Evolutionary conservation across 2,888 invertebrate species (phyloP).

Genomic region (Brachypalpus laphriformis): DNA sequence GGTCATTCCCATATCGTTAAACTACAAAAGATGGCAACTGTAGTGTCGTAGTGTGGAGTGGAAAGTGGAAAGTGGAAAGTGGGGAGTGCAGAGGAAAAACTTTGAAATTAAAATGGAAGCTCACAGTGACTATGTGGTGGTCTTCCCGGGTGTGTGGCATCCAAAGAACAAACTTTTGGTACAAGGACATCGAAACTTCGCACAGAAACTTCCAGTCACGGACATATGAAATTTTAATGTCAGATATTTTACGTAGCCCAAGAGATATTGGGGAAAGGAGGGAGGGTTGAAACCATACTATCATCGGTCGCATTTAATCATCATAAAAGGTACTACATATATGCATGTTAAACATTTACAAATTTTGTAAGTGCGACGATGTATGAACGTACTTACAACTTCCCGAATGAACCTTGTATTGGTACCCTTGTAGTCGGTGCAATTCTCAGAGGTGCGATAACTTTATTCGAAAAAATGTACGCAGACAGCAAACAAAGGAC

Average conservation of each 20-base stretch:
- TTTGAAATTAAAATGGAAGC: slow-evolving; percentile 72
- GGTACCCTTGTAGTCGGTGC: slow-evolving; percentile 51
- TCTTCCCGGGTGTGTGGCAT: slow-evolving; percentile 41
- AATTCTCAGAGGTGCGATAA: slow-evolving; percentile 62
- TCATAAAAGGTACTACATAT: slow-evolving; percentile 68
- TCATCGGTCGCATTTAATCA: slow-evolving; percentile 72
- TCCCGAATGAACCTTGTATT: slow-evolving; percentile 52
- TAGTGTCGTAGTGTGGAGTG: background rate
- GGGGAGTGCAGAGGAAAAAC: slow-evolving; percentile 38
- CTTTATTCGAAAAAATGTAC: slow-evolving; percentile 25
- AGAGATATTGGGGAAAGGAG: slow-evolving; percentile 24
- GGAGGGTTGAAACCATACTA: slow-evolving; percentile 32
- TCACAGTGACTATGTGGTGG: slow-evolving; percentile 58
- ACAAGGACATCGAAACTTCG: slow-evolving; percentile 65
- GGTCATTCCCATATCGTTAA: slow-evolving; percentile 64
- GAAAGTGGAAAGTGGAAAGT: too few relatives aligned
- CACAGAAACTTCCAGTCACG: slow-evolving; percentile 56
- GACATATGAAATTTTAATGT: slow-evolving; percentile 68
- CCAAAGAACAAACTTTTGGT: slow-evolving; percentile 54
- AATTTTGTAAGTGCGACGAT: slow-evolving; percentile 33
- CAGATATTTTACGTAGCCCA: slow-evolving; percentile 65
- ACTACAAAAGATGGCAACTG: slow-evolving; percentile 59
- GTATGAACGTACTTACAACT: slow-evolving; percentile 46
- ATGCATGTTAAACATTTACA: slow-evolving; percentile 55
- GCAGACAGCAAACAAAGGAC: slow-evolving; percentile 33